Evolutionary conservation across 2,888 invertebrate genomes (phyloP).

Genomic region (Cryptus viduatorius): DNA sequence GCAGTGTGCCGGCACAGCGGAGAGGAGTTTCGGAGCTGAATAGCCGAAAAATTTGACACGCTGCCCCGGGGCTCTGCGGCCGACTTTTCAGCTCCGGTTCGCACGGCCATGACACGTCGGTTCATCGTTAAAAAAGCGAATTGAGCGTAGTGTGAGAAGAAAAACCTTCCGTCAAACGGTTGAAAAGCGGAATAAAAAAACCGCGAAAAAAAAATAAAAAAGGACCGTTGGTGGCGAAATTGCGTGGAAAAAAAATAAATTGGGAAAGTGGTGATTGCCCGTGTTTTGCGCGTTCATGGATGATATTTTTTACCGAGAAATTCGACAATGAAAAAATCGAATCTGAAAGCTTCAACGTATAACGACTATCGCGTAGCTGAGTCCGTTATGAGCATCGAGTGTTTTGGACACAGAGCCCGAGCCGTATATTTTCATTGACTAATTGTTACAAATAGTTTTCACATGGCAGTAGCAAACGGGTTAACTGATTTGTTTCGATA

Average conservation of each 20-base stretch:
- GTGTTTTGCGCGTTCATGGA: slow-evolving; percentile 9
- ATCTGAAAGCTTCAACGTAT: not conserved
- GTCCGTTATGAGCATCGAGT: slow-evolving; percentile 8
- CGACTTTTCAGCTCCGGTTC: slow-evolving; percentile 12
- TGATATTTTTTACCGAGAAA: not conserved
- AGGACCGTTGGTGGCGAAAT: not conserved
- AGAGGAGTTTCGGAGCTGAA: slow-evolving; percentile 14
- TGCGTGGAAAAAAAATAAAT: not conserved
- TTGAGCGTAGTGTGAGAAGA: slow-evolving; percentile 20
- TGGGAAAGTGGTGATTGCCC: slow-evolving; percentile 1
- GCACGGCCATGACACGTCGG: slow-evolving; percentile 8
- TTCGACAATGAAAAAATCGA: not conserved
- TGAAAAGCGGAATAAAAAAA: slow-evolving; percentile 1
- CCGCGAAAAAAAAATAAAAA: slow-evolving; percentile 1
- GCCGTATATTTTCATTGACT: slow-evolving; percentile 48
- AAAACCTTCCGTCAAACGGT: not conserved
- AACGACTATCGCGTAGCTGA: not conserved
- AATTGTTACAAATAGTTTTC: slow-evolving; percentile 45
- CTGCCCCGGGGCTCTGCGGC: slow-evolving; percentile 8
- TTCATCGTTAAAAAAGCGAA: slow-evolving; percentile 34
- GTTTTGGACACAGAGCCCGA: not conserved
- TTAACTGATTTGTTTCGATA: slow-evolving; percentile 57
- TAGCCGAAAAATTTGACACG: slow-evolving; percentile 36
- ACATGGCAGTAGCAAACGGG: slow-evolving; percentile 8
- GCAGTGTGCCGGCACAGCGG: not conserved